Conservation (phyloP, 2,113 vertebrate species). For the Chionodraco myersi region DNA sequence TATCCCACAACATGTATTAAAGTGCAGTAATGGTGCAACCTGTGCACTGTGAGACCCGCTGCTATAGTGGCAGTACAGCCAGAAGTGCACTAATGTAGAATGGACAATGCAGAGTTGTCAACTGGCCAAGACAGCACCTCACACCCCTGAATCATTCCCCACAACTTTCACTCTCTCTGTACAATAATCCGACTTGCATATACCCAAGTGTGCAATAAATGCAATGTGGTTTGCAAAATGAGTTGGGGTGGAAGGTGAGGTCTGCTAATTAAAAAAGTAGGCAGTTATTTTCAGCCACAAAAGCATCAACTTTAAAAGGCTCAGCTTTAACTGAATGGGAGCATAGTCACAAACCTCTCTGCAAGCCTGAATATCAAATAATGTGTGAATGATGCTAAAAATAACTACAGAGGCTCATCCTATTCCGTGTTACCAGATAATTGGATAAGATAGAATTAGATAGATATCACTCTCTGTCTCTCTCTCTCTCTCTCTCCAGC, state of each 20-base stretch:
- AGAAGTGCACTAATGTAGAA: conserved; percentile 17
- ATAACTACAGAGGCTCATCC: conserved; percentile 38
- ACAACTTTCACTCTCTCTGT: conserved; percentile 12
- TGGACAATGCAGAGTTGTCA: conserved; percentile 29
- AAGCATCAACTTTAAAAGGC: conserved; percentile 39
- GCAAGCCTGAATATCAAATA: conserved; percentile 23
- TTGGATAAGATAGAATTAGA: conserved; percentile 51
- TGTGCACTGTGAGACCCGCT: neutral
- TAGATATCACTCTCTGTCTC: conserved; percentile 40
- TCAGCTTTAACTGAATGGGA: conserved; percentile 39
- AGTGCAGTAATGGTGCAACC: conserved; percentile 24
- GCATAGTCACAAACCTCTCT: conserved; percentile 17
- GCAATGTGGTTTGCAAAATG: conserved; percentile 27
- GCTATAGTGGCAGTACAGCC: neutral
- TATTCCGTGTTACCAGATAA: conserved; percentile 46
- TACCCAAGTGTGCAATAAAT: conserved; percentile 24
- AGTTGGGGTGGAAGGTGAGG: neutral
- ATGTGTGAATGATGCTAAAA: conserved; percentile 61
- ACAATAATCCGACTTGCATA: neutral
- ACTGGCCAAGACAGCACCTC: conserved; percentile 19
- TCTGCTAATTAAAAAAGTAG: conserved; percentile 54
- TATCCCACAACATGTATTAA: neutral
- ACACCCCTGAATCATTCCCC: conserved; percentile 7
- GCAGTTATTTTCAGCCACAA: conserved; percentile 38
- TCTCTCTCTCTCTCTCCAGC: neutral